A percentile compares a stretch with the other conserved stretches of the same genome.
Evolutionary conservation across 2,113 vertebrate genomes (phyloP).

Genomic region (Beaufortia kweichowensis): DNA sequence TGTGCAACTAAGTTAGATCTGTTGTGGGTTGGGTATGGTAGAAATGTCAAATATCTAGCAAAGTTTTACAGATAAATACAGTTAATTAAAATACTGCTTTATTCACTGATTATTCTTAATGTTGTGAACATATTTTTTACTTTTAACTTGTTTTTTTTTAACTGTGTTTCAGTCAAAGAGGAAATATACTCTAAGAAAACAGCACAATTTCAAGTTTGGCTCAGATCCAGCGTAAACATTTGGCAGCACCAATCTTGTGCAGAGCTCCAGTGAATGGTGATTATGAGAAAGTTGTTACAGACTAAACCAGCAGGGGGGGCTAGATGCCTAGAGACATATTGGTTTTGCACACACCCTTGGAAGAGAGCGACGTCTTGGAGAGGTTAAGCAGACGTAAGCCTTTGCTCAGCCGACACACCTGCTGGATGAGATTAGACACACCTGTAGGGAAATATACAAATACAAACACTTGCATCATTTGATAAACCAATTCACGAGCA

Average conservation of each 20-base stretch:
- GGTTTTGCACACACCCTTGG: constrained; percentile 73
- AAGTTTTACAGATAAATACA: no score
- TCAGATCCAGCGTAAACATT: no score
- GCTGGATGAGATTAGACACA: constrained; percentile 85
- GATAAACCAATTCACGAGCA: constrained; percentile 12
- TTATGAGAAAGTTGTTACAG: neutral
- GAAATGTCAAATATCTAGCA: neutral
- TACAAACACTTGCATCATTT: constrained; percentile 1
- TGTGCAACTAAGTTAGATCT: neutral
- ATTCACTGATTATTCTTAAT: no score
- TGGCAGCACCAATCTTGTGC: no score
- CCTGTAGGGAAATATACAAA: constrained; percentile 65
- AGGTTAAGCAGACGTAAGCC: constrained; percentile 86
- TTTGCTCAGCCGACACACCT: constrained; percentile 84
- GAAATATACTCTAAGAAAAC: no score
- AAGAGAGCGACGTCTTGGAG: constrained; percentile 85
- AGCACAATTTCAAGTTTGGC: no score
- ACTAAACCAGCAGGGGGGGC: constrained; percentile 54
- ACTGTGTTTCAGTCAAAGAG: no score
- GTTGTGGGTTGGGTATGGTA: neutral
- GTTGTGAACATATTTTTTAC: no score
- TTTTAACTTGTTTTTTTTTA: no score
- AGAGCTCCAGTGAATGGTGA: neutral
- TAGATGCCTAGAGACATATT: constrained; percentile 35
- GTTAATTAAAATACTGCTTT: no score